These are phyloP conservation scores for Rhyacophila evoluta DNA, from an alignment of 2,888 invertebrate genomes.

Conservation along the genomic window DNA sequence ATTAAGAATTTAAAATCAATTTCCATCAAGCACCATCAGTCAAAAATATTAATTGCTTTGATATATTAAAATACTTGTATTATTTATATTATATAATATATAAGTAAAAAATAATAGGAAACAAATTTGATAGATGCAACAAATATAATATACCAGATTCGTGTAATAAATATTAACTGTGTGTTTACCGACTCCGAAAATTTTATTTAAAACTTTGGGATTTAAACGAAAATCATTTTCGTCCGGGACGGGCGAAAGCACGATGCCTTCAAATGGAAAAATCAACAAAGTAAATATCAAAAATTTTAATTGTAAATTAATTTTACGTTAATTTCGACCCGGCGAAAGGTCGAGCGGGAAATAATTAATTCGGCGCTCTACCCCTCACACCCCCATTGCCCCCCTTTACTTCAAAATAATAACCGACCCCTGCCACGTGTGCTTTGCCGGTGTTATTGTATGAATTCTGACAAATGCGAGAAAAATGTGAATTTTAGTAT, in stretches of 20 bases:
- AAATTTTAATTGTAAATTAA: background rate
- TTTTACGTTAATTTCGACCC: constrained; percentile 3
- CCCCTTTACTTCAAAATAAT: background rate
- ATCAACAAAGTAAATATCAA: background rate
- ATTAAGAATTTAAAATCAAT: too few relatives aligned
- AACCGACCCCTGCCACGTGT: background rate
- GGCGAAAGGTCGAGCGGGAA: constrained; percentile 5
- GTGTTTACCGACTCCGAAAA: too few relatives aligned
- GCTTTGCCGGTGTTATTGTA: background rate
- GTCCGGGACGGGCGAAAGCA: background rate
- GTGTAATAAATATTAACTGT: too few relatives aligned
- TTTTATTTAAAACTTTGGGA: too few relatives aligned
- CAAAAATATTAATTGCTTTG: too few relatives aligned
- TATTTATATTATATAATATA: too few relatives aligned
- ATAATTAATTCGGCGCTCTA: background rate
- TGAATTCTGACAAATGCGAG: background rate
- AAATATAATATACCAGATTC: too few relatives aligned
- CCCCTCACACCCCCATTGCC: background rate
- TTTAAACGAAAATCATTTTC: too few relatives aligned
- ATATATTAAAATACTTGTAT: too few relatives aligned
- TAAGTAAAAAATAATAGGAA: too few relatives aligned
- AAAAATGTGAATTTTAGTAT: background rate
- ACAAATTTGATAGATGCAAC: too few relatives aligned
- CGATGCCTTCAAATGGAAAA: background rate
- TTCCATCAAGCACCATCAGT: too few relatives aligned